Percentiles rank a stretch among this genome's conserved stretches.
Evolutionary conservation across 1,140 invertebrate species (phyloP).

Genomic region (Trichonephila clavipes): DNA sequence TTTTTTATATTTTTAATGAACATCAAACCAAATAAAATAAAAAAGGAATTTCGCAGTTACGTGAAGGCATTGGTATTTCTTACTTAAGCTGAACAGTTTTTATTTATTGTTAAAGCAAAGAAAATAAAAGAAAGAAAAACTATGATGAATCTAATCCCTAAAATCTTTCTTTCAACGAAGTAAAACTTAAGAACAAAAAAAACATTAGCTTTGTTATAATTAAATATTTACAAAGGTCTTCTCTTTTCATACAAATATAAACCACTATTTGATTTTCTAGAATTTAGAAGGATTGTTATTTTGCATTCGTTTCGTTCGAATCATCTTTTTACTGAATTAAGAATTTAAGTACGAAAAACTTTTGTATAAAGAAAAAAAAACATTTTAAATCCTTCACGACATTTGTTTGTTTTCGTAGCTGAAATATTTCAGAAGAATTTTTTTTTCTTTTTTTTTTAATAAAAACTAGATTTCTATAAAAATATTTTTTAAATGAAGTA

Average conservation of each 20-base stretch:
- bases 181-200: neutral
- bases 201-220: neutral
- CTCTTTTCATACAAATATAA: neutral
- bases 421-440: neutral
- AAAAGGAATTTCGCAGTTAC: neutral
- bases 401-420: neutral
- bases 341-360: neutral
- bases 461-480: neutral
- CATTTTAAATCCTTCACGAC: neutral
- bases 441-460: neutral
- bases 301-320: neutral
- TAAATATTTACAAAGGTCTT: conserved; percentile 13
- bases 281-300: neutral
- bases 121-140: neutral
- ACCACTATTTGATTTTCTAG: neutral
- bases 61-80: no score
- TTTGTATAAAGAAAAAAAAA: neutral
- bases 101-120: no score
- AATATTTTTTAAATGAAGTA: neutral
- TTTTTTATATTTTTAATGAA: neutral
- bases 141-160: neutral
- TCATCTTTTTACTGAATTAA: neutral
- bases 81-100: no score
- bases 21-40: neutral
- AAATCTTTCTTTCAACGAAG: neutral